Conservation (phyloP, 2,113 vertebrate species). For the Erinaceus europaeus region DNA sequence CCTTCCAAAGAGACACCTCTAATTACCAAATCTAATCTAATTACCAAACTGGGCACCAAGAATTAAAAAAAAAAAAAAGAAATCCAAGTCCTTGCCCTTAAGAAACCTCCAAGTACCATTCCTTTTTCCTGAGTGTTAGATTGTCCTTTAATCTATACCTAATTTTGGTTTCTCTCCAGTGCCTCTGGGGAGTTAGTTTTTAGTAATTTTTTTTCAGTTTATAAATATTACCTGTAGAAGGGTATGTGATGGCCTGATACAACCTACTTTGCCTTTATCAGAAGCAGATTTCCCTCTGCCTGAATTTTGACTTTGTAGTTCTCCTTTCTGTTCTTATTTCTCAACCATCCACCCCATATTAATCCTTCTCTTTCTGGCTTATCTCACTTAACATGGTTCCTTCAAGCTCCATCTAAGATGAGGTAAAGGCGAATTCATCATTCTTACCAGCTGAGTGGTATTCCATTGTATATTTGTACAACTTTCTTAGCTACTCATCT, state of each 20-base stretch:
- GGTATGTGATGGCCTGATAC: not conserved
- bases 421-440: too few species aligned
- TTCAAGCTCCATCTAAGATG: too few species aligned
- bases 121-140: not conserved
- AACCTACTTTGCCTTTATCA: not conserved
- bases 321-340: not conserved
- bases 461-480: too few species aligned
- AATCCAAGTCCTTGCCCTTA: not conserved
- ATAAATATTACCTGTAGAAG: not conserved
- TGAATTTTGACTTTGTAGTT: constrained; percentile 9
- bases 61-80: too few species aligned
- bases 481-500: too few species aligned
- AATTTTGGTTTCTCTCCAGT: not conserved
- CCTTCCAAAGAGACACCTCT: not conserved
- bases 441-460: too few species aligned
- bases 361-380: too few species aligned
- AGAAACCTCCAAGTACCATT: not conserved
- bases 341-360: not conserved
- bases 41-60: not conserved
- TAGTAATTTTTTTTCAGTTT: constrained; percentile 3
- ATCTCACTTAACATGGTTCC: too few species aligned
- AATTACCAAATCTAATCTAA: not conserved
- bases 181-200: not conserved
- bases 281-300: not conserved
- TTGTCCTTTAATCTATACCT: not conserved